These are phyloP conservation scores for Ochotona princeps DNA, from an alignment of 2,113 vertebrate species.

Conservation along the genomic window DNA sequence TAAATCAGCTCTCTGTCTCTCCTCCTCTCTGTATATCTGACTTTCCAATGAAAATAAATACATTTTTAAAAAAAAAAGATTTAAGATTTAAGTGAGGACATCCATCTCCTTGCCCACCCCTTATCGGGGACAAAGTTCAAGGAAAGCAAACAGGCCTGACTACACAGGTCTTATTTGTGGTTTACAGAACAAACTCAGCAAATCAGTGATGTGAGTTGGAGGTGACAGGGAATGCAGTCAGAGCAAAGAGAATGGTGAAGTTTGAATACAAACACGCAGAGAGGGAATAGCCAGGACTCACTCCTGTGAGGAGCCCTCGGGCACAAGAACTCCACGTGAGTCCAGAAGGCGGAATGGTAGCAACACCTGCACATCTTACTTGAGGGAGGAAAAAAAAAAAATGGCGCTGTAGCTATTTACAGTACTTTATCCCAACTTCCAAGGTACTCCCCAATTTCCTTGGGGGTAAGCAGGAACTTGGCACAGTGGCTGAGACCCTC, in stretches of 20 bases:
- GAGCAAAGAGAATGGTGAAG: not conserved
- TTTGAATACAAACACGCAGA: not conserved
- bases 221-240: not conserved
- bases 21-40: too few species aligned
- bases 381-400: not conserved
- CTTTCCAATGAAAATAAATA: too few species aligned
- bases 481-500: too few species aligned
- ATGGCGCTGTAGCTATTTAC: not conserved
- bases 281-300: not conserved
- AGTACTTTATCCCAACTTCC: not conserved
- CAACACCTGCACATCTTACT: not conserved
- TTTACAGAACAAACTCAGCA: not conserved
- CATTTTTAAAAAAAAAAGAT: too few species aligned
- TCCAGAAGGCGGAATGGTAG: not conserved
- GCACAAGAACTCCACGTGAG: not conserved
- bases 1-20: too few species aligned
- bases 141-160: not conserved
- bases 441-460: not conserved
- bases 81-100: not conserved
- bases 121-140: not conserved
- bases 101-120: not conserved
- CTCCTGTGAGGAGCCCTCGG: not conserved
- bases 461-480: not conserved
- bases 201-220: not conserved
- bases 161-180: not conserved